Base-by-base conservation (phyloP, 2,113 vertebrate genomes). In the Alaudala cheleensis region DNA sequence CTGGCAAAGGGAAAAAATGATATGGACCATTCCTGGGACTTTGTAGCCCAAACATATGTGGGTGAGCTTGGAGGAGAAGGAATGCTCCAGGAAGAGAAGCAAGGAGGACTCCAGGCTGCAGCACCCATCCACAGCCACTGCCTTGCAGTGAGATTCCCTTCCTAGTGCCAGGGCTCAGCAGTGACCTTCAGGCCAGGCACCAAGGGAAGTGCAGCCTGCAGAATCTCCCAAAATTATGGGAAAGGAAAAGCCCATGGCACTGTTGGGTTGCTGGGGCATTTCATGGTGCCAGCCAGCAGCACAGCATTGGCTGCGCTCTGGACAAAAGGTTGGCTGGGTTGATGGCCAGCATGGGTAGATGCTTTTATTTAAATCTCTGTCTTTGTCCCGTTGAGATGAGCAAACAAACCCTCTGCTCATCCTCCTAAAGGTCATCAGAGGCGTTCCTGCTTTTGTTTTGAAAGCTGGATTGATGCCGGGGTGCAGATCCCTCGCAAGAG, bases 391-490 rank as follows among this genome's bases (percentile, higher is more conserved):
- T 85, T 49, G 50, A 86, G 37, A 94, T 71, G 82, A 92, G 69
- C 92, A 94, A 96, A 90, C 90, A 92, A 96, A 93, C 76, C 87
- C 88, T 78, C 77, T 73, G 82, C 93, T 94, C 80, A 33, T 94
- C 93, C 83, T 96, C 86, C 23, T 37, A 96, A 96, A 96, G 96
- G 90, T 97, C 94, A 90, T 49, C n/a, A 5, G 78, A 96, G 92
- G 86, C 83, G 23, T 96, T 96, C 81, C 92, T 74, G 86, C 92
- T 94, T 95, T 95, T 93, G 95, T 96, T 93, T 93, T 86, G 88
- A 84, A 71, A 81, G 90, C 94, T 86, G 77, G 92, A 95, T 90
- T 64, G 88, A 57, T 88, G 92, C 94, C 53, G 80, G 51, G 69
- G 91, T 81, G 83, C 92, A 34, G 53, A 90, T 73, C 79, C 76